These are phyloP conservation scores for Zaprionus taronus DNA, from an alignment of 1,140 invertebrate genomes.

Conservation along the genomic window DNA sequence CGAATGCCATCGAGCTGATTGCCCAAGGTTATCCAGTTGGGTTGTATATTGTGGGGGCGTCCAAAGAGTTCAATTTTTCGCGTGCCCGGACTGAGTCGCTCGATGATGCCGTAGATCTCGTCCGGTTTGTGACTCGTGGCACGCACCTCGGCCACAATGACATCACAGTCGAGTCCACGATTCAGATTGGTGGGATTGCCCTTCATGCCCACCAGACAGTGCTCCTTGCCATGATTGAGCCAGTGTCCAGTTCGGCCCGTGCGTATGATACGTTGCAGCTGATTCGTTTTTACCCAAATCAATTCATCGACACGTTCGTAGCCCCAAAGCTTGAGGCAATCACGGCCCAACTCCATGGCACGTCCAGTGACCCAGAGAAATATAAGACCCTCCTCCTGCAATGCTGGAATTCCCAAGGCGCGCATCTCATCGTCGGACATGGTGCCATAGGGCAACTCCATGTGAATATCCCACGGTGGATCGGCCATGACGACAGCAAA, in stretches of 20 bases:
- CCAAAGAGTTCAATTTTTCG: slow-evolving; percentile 99
- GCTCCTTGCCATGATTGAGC: slow-evolving; percentile 99
- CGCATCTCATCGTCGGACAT: slow-evolving; percentile 99
- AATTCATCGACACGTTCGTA: slow-evolving; percentile 98
- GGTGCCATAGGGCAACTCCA: slow-evolving; percentile 98
- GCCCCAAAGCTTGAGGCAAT: slow-evolving; percentile 96
- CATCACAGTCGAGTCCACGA: slow-evolving; percentile 97
- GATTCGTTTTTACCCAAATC: slow-evolving; percentile 99
- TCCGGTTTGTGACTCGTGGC: slow-evolving; percentile 99
- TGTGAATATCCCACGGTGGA: slow-evolving; percentile 98
- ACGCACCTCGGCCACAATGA: slow-evolving; percentile 98
- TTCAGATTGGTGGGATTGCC: slow-evolving; percentile 96
- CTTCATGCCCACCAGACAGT: slow-evolving; percentile 98
- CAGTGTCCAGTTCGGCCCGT: slow-evolving; percentile 98
- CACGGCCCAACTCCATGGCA: slow-evolving; percentile 98
- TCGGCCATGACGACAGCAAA: slow-evolving; percentile 98
- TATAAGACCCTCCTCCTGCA: slow-evolving; percentile 98
- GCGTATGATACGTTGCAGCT: slow-evolving; percentile 97
- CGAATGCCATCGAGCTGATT: slow-evolving; percentile 87
- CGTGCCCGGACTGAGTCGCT: slow-evolving; percentile 94
- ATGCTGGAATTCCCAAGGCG: slow-evolving; percentile 93
- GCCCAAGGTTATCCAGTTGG: slow-evolving; percentile 92
- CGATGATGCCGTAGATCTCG: slow-evolving; percentile 98
- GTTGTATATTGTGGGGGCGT: slow-evolving; percentile 98
- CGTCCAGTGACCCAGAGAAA: slow-evolving; percentile 99